Conservation (phyloP, 2,797 vertebrate genomes). For the Catharus ustulatus region DNA sequence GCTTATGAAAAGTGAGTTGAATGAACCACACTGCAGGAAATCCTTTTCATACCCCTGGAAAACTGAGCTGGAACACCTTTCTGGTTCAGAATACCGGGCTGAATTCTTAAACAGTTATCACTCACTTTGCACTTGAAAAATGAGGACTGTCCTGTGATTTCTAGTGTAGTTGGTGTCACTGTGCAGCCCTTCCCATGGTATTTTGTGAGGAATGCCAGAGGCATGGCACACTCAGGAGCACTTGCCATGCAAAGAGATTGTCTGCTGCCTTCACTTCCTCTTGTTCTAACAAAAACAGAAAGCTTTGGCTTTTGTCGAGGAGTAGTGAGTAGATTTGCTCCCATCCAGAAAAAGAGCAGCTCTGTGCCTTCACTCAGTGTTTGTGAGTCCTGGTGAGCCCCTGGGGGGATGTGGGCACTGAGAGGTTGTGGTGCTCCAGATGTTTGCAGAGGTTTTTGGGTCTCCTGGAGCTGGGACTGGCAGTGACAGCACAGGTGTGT, state of each 20-base stretch:
- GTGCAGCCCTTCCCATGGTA: not conserved
- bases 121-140: constrained; percentile 61
- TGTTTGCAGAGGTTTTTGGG: not conserved
- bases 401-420: not conserved
- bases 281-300: constrained; percentile 21
- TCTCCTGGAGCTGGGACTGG: not conserved
- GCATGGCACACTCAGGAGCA: not conserved
- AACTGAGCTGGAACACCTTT: constrained; percentile 41
- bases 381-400: not conserved
- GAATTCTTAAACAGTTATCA: constrained; percentile 54
- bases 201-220: constrained; percentile 24
- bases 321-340: not conserved
- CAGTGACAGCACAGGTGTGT: not conserved
- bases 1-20: constrained; percentile 58
- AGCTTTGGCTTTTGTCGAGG: not conserved
- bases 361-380: not conserved
- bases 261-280: not conserved
- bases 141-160: constrained; percentile 37
- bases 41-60: constrained; percentile 61
- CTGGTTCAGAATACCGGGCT: not conserved
- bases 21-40: constrained; percentile 43
- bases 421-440: not conserved
- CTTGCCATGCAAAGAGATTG: not conserved
- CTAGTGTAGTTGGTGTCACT: not conserved
- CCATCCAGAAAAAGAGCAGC: not conserved